Percentiles rank a stretch among this genome's conserved stretches.
These are phyloP conservation scores for Mesembrinibis cayennensis DNA, from an alignment of 2,113 vertebrate species.

Conservation along the genomic window DNA sequence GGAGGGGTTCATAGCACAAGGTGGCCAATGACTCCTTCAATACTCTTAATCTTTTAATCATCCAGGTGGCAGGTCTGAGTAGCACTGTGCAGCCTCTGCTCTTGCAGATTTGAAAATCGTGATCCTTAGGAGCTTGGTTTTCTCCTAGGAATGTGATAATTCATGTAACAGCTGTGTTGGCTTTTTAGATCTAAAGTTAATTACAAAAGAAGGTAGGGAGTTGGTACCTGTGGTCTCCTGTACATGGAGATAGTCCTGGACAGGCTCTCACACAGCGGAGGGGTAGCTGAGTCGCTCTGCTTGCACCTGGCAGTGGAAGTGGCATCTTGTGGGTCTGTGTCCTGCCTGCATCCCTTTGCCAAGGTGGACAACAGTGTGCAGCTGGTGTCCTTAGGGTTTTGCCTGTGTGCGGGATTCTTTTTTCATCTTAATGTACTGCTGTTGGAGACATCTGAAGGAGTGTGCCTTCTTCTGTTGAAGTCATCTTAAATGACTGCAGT, in stretches of 20 bases:
- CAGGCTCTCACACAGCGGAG: background rate
- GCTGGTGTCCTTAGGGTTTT: background rate
- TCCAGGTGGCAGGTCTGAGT: background rate
- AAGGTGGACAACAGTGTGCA: too few species aligned
- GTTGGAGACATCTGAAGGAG: background rate
- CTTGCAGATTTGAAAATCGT: background rate
- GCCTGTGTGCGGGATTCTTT: accelerated
- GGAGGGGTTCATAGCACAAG: background rate
- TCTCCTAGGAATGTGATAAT: background rate
- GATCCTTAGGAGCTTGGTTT: background rate
- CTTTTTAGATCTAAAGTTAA: background rate
- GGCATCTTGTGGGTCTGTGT: background rate
- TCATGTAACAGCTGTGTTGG: accelerated
- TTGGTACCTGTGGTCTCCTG: background rate
- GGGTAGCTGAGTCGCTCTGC: background rate
- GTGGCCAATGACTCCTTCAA: background rate
- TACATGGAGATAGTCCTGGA: accelerated
- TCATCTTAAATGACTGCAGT: background rate
- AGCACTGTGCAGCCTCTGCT: background rate
- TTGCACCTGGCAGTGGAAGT: background rate
- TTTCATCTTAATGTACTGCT: background rate
- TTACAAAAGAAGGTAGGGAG: background rate
- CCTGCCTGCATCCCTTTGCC: background rate
- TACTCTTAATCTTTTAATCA: background rate
- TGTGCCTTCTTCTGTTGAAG: background rate